phyloP scores from a whole-genome alignment of 2,888 invertebrate genomes.

The Dugesia japonica region DNA sequence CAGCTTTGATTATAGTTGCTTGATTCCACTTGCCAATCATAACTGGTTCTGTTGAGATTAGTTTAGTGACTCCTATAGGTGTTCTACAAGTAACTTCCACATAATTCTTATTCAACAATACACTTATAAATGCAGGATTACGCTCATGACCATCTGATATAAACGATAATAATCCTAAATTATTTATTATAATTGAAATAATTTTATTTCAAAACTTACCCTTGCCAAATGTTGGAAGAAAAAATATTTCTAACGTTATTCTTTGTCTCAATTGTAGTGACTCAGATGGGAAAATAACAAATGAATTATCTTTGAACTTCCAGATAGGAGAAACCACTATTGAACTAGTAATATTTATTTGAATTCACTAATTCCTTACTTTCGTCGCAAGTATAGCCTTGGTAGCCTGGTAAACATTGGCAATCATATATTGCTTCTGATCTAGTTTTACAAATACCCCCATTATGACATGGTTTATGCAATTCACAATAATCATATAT shows the following conservation, averaged over 20 bases:
- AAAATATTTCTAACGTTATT: conserved; percentile 3
- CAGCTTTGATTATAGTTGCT: not conserved
- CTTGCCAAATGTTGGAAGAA: conserved; percentile 11
- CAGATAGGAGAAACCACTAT: conserved; percentile 20
- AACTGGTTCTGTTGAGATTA: not conserved
- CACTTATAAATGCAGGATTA: conserved; percentile 20
- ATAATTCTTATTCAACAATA: not conserved
- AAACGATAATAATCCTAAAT: conserved; percentile 10
- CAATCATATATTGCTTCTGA: not conserved
- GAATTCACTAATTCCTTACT: not conserved
- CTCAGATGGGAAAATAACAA: not conserved
- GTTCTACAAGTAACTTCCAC: conserved; percentile 13
- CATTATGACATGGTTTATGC: conserved; percentile 21
- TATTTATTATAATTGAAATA: not conserved
- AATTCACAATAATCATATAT: not conserved
- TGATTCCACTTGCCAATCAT: conserved; percentile 11
- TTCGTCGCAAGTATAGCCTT: conserved; percentile 22
- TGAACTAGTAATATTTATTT: not conserved
- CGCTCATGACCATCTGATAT: conserved; percentile 26
- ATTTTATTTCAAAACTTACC: not conserved
- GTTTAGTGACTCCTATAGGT: not conserved
- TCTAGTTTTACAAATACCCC: not conserved
- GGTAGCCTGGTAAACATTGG: conserved; percentile 5
- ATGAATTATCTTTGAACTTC: conserved; percentile 24
- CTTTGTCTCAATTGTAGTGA: conserved; percentile 21